Evolutionary conservation across 2,113 vertebrate species (phyloP), one percentile per base, ranked within the genome.

Genomic region (Dromiciops gliroides): DNA sequence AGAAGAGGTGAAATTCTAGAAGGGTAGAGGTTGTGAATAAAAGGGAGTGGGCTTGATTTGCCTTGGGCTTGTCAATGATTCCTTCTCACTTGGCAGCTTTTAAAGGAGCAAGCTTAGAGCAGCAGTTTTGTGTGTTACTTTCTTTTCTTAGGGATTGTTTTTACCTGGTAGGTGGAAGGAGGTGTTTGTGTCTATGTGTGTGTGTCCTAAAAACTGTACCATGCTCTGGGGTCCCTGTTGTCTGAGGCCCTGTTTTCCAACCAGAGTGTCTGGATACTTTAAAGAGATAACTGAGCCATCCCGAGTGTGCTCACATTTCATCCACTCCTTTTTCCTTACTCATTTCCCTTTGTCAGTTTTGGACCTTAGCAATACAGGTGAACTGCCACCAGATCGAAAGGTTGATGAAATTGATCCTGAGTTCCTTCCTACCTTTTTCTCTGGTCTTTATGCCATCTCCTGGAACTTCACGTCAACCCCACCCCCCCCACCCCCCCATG

Each of bases 1-100:
- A 0, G 75, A 95, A 95, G 94, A 96, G 96, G 93, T 92, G 98
- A 97, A 97, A 98, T 92, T 95, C 75, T 96, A 96, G 92, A 98
- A 95, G 95, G 92, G 91, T 53, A 48, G 90, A 95, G 51, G 90
- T 26, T 96, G 92, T 91, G 88, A 56, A 89, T 95, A 51, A 96
- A 95, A 97, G 95, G 94, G 97, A 97, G 26, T 7, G 7, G 91
- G 56, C 88, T 89, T 89, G 91, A 90, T 95, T 96, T 88, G 67
- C 89, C 96, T 97, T 95, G 60, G 11, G 50, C 89, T 88, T 48
- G 22, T 92, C 26, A 0, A 8, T 1, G 91, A 90, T 47, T 91
- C 83, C 96, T 95, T 94, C 95, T 67, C 4, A 0, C n/a, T 88
- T 89, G 91, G 88, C 90, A 92, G 94, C 91, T 48, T 83, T 75